These are phyloP conservation scores for Trissonchulus sp. DNA, from an alignment of 2,888 invertebrate genomes.

Conservation along the genomic window DNA sequence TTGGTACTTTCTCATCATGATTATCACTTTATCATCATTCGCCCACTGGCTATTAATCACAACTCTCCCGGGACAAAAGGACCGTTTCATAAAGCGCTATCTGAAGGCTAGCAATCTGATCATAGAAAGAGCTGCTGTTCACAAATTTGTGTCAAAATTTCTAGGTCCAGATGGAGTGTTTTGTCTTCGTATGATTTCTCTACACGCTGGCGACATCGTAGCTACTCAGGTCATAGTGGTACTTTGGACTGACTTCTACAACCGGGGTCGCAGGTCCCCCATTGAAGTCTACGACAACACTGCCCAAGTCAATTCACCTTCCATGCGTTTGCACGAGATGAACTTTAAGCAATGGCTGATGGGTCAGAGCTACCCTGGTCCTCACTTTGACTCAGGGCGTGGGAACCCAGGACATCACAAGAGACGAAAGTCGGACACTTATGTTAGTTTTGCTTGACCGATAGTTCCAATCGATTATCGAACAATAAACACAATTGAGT, in stretches of 20 bases:
- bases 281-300: constrained; percentile 52
- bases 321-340: constrained; percentile 47
- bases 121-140: constrained; percentile 50
- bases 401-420: constrained; percentile 47
- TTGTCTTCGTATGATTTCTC: constrained; percentile 52
- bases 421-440: constrained; percentile 51
- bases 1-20: constrained; percentile 52
- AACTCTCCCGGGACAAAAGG: constrained; percentile 51
- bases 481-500: too few relatives aligned
- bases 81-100: constrained; percentile 51
- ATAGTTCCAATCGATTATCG: too few relatives aligned
- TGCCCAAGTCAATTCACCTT: constrained; percentile 35
- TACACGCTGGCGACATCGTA: constrained; percentile 52
- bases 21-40: constrained; percentile 49
- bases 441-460: constrained; percentile 53
- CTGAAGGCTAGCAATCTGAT: constrained; percentile 51
- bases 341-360: constrained; percentile 50
- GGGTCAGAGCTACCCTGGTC: constrained; percentile 34
- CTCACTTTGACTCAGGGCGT: constrained; percentile 48
- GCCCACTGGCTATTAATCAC: constrained; percentile 50
- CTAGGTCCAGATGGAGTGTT: constrained; percentile 51
- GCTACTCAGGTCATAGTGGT: constrained; percentile 51
- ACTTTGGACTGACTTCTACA: constrained; percentile 52
- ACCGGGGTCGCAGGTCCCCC: constrained; percentile 50
- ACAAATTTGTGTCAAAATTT: constrained; percentile 52